phyloP scores from a whole-genome alignment of 2,113 vertebrate species.

The Forbesichthys agassizii region DNA sequence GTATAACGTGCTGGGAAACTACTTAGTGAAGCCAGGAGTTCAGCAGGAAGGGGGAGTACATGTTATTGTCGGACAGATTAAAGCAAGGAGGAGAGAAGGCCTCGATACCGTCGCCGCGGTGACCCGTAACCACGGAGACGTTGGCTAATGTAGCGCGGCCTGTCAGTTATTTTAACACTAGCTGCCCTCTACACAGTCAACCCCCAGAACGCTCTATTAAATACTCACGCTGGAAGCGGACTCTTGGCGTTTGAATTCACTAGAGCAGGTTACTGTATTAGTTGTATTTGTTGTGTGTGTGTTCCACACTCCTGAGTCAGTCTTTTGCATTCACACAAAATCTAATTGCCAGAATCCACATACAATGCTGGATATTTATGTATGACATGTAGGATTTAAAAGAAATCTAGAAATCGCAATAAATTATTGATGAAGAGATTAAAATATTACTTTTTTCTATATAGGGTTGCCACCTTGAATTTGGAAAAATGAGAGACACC shows the following conservation, averaged over 20 bases:
- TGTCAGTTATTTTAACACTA: constrained; percentile 59
- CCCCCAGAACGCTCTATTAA: neutral
- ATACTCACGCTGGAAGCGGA: too few species aligned
- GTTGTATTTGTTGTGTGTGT: neutral
- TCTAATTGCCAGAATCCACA: too few species aligned
- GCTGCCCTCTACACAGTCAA: constrained; percentile 11
- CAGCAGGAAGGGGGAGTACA: constrained; percentile 38
- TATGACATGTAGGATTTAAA: too few species aligned
- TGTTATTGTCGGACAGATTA: constrained; percentile 45
- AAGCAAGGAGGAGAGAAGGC: constrained; percentile 31
- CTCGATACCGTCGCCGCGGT: constrained; percentile 35
- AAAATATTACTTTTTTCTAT: too few species aligned
- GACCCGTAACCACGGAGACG: constrained; percentile 51
- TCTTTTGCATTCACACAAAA: too few species aligned
- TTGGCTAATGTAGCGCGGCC: constrained; percentile 55
- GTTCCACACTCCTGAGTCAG: too few species aligned
- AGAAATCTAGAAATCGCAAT: too few species aligned
- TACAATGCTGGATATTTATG: too few species aligned
- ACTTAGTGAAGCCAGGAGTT: constrained; percentile 42
- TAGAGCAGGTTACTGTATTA: neutral
- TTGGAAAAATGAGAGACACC: too few species aligned
- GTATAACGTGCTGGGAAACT: constrained; percentile 44
- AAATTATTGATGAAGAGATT: too few species aligned
- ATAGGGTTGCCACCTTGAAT: too few species aligned
- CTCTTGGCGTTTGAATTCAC: too few species aligned